phyloP scores from a whole-genome alignment of 35 echinoderm and acorn worm genomes.

The Amphiura filiformis region DNA sequence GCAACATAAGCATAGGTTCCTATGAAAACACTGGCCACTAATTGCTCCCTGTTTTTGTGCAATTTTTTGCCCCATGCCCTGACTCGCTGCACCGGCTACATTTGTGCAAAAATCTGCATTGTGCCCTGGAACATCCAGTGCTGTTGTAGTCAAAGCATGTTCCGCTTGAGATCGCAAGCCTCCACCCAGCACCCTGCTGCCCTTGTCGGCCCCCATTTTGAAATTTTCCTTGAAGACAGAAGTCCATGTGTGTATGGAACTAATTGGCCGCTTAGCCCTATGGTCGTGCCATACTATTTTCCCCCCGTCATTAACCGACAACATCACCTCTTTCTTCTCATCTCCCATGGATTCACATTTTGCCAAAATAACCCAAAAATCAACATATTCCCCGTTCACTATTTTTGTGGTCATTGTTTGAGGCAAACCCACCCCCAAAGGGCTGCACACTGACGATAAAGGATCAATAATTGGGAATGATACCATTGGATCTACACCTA shows the following conservation, averaged over 20 bases:
- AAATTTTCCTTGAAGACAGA: neutral
- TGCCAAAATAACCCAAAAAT: neutral
- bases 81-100: too few relatives aligned
- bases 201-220: neutral
- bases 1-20: neutral
- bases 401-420: too few relatives aligned
- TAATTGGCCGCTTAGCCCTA: neutral
- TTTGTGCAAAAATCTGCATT: too few relatives aligned
- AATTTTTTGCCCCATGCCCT: neutral
- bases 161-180: neutral
- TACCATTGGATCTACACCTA: neutral
- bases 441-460: too few relatives aligned
- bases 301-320: too few relatives aligned
- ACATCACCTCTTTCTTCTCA: neutral
- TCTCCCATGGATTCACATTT: neutral
- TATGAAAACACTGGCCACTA: neutral
- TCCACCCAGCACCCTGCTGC: neutral
- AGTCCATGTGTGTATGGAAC: constrained; percentile 13
- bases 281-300: neutral
- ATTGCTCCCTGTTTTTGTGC: neutral
- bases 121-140: too few relatives aligned
- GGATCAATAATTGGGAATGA: neutral
- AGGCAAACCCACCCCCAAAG: too few relatives aligned
- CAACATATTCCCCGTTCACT: too few relatives aligned
- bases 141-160: neutral